Base-by-base conservation (phyloP, 2,888 invertebrate genomes). In the Hyalella azteca region DNA sequence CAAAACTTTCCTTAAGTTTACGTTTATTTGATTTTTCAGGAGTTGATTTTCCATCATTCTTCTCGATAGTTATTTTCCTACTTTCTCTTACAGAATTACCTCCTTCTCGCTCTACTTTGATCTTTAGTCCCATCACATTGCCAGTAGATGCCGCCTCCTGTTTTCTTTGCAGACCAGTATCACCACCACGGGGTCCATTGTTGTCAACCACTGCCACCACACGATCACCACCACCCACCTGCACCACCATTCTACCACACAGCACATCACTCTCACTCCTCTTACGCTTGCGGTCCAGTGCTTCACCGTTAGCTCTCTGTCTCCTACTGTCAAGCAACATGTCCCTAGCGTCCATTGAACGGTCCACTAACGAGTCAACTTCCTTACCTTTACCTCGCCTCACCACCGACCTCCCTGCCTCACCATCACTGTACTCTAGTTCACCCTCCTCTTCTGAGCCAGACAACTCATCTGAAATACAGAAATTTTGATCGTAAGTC, bases 381-480 rank as follows among this genome's bases (percentile, higher is more conserved):
- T 41, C 75, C 75, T 45, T 75, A 41, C 48, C 45, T 41, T 41
- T 75, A 36, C 75, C 75, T 50, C 50, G 48, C 76, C 40, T 76
- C 76, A 48, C 22, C 76, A 76, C 32, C 48, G 49, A 26, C 48
- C 50, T 76, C 76, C 50, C 50, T 76, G 76, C 76, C 48, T 81
- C 82, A 78, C 80, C 78, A 81, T 83, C 83, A 78, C 77, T 80
- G 81, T 81, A 83, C 79, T 81, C 83, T 81, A 83, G 83, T 77
- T 83, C 83, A 79, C 83, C 83, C 81, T 83, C 83, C 77, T 83
- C 83, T 39, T 81, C 83, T 79, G 81, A 81, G 83, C 80, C 80
- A 83, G 81, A 79, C 80, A 83, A 81, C 80, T 81, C 78, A 80
- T 81, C 83, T 83, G 83, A 5, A 54, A 54, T n/a, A n/a, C n/a